Conservation (phyloP, 2,888 invertebrate genomes). For the Amiota communis region DNA sequence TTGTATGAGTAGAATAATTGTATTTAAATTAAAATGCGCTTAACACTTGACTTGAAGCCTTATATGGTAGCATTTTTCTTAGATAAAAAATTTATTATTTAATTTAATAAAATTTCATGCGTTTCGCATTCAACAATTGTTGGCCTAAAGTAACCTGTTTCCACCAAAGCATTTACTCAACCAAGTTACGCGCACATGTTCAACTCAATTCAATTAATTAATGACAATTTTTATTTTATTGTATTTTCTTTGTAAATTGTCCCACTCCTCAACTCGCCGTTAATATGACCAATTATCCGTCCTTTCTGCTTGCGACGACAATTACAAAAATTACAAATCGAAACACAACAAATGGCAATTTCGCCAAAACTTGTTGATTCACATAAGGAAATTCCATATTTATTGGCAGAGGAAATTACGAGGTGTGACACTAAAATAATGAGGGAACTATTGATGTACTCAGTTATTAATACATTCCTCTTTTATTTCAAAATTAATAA, state of each 20-base stretch:
- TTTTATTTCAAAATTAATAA: too few species aligned
- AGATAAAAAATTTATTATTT: too few species aligned
- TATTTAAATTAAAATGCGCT: constrained; percentile 15
- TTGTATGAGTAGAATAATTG: too few species aligned
- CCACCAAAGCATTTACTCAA: constrained; percentile 29
- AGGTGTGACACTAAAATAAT: too few species aligned
- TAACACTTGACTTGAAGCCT: constrained; percentile 48
- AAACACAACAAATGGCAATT: constrained; percentile 13
- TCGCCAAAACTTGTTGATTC: constrained; percentile 28
- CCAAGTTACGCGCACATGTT: constrained; percentile 47
- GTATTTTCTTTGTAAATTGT: constrained; percentile 1
- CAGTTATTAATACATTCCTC: too few species aligned
- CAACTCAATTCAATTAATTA: constrained; percentile 52
- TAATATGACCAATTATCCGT: too few species aligned
- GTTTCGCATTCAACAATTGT: constrained; percentile 18
- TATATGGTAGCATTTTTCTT: constrained; percentile 44
- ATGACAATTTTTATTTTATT: constrained; percentile 42
- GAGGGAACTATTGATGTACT: too few species aligned
- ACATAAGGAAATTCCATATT: constrained; percentile 56
- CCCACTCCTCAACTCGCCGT: too few species aligned
- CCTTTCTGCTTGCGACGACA: background rate
- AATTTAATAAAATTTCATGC: background rate
- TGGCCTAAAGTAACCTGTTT: background rate
- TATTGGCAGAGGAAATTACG: constrained; percentile 16
- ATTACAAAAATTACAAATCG: constrained; percentile 19